Base-by-base conservation (phyloP, 2,797 vertebrate species). In the Falco biarmicus region DNA sequence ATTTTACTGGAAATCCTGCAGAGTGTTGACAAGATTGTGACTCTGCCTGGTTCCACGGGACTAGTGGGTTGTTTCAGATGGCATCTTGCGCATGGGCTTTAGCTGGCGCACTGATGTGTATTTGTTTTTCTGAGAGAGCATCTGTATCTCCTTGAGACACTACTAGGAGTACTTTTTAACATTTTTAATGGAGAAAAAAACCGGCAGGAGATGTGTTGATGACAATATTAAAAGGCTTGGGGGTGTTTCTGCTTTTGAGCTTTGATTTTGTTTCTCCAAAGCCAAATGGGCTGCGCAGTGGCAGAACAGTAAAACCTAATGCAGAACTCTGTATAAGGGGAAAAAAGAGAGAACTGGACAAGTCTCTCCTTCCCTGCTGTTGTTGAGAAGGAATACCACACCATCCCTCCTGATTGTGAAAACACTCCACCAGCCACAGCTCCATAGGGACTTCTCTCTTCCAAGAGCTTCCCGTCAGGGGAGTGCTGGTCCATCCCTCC, bases 31-130 rank as follows among this genome's bases (percentile, higher is more conserved):
- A 64, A 22, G 21, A 12, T 32, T 45, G 13, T 50, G 15, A n/a
- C 13, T 43, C 24, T 78, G 21, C 24, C 48, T 70, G 41, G 10
- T 79, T 75, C 47, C 32, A 6, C n/a, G 29, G 50, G 45, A 47
- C 56, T 11, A 43, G 39, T 15, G 32, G 2, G 5, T 59, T 68
- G 19, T 78, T 82, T 53, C 47, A 74, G 34, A 15, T 70, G 63
- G 32, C 1, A 0, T 61, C 19, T 56, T 0, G 2, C 32, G 29
- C 37, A 15, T 0, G 1, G 48, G 11, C 37, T 11, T 51, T 56
- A n/a, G 60, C 26, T 53, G 66, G 45, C 47, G 26, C 14, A 16
- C 48, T 64, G 50, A n/a, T 28, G n/a, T 19, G 12, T 26, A 20
- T 43, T 22, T 71, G 20, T 63, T 65, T 87, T 70, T 43, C 31